A percentile compares a stretch with the other conserved stretches of the same genome.
Evolutionary conservation across 2,797 vertebrate species (phyloP).

Genomic region (Enoplosus armatus): DNA sequence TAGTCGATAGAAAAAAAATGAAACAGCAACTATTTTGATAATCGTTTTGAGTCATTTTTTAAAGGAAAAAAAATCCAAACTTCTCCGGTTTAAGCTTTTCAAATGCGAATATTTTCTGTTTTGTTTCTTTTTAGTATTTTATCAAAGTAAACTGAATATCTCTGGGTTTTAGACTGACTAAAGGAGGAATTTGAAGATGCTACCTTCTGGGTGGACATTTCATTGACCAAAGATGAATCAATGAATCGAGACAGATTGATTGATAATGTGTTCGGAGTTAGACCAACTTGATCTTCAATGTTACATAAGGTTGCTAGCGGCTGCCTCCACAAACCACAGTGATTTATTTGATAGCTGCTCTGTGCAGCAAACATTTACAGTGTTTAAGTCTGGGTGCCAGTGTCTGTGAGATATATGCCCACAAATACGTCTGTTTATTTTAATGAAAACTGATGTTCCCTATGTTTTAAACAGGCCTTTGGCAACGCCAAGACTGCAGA

Average conservation of each 20-base stretch:
- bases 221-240: neutral
- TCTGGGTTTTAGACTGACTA: neutral
- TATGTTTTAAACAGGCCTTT: constrained; percentile 88
- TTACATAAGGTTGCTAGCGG: neutral
- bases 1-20: no score
- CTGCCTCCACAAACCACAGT: constrained; percentile 8
- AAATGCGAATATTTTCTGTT: neutral
- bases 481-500: constrained; percentile 94
- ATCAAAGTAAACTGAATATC: neutral
- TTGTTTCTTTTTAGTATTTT: neutral
- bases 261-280: neutral
- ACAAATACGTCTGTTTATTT: constrained; percentile 51
- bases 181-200: neutral
- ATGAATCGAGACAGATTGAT: neutral
- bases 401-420: constrained; percentile 22
- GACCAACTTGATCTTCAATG: neutral
- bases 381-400: constrained; percentile 36
- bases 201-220: neutral
- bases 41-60: neutral
- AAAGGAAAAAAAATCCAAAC: no score
- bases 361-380: constrained; percentile 20
- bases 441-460: constrained; percentile 27
- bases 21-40: no score
- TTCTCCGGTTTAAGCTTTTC: neutral
- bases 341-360: constrained; percentile 16